phyloP scores from a whole-genome alignment of 2,113 vertebrate species.

The Bubo bubo region DNA sequence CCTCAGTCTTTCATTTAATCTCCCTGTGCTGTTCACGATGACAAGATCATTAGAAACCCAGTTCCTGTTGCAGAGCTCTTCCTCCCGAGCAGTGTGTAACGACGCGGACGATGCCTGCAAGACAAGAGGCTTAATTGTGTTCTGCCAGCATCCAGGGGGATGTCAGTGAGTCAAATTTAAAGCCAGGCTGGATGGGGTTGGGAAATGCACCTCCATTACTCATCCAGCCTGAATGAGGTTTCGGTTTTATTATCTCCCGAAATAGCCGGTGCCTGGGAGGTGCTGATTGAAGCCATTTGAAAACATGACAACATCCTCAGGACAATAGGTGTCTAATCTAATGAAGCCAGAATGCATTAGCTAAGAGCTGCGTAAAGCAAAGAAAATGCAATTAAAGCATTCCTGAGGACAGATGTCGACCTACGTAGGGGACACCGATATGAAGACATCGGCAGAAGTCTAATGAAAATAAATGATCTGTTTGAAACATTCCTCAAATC shows the following conservation, averaged over 20 bases:
- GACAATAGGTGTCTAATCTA: slow-evolving; percentile 63
- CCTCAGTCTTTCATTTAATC: not conserved
- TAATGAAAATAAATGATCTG: slow-evolving; percentile 64
- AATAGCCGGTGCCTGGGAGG: slow-evolving; percentile 52
- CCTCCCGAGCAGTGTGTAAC: slow-evolving; percentile 28
- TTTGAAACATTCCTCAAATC: slow-evolving; percentile 35
- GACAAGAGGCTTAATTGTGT: slow-evolving; percentile 66
- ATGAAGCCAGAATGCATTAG: slow-evolving; percentile 56
- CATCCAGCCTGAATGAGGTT: slow-evolving; percentile 56
- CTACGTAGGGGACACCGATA: not conserved
- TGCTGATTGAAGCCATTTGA: slow-evolving; percentile 67
- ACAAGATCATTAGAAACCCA: slow-evolving; percentile 17
- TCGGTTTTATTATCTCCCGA: slow-evolving; percentile 44
- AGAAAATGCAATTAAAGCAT: slow-evolving; percentile 59
- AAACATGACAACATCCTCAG: slow-evolving; percentile 65
- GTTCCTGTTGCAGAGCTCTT: slow-evolving; percentile 2
- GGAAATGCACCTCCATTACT: slow-evolving; percentile 41
- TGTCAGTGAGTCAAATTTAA: slow-evolving; percentile 53
- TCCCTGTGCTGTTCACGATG: not conserved
- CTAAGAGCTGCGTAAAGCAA: slow-evolving; percentile 1
- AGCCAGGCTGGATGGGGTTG: slow-evolving; percentile 3
- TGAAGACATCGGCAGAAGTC: not conserved
- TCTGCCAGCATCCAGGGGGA: slow-evolving; percentile 45
- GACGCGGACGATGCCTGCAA: not conserved
- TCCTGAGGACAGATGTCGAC: slow-evolving; percentile 54